Evolutionary conservation across 2,113 vertebrate species (phyloP).

Genomic region (Oncorhynchus keta): DNA sequence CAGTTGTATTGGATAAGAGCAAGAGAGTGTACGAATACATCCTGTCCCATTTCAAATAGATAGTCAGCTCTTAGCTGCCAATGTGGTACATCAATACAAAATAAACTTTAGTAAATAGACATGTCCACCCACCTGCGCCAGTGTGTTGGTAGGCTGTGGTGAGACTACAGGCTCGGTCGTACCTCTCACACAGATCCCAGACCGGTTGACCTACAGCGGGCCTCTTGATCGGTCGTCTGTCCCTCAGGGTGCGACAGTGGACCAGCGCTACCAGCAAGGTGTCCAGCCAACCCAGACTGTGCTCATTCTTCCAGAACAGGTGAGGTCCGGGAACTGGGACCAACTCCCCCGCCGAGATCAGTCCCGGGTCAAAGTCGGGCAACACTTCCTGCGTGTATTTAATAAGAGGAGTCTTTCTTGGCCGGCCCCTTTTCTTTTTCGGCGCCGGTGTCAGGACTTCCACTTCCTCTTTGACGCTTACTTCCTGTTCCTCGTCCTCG

Average conservation of each 20-base stretch:
- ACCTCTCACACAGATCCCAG: constrained; percentile 71
- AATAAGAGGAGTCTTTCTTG: too few species aligned
- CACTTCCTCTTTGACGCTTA: neutral
- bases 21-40: too few species aligned
- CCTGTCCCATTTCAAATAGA: too few species aligned
- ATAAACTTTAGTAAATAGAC: too few species aligned
- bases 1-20: too few species aligned
- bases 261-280: constrained; percentile 83
- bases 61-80: too few species aligned
- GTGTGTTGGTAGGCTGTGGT: constrained; percentile 57
- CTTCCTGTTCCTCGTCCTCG: neutral
- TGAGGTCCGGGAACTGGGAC: constrained; percentile 33
- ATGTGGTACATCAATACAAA: too few species aligned
- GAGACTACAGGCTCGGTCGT: constrained; percentile 67
- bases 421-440: too few species aligned
- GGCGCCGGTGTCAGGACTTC: too few species aligned
- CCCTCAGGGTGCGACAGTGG: constrained; percentile 75
- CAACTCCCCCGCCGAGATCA: constrained; percentile 19
- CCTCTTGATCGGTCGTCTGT: constrained; percentile 22
- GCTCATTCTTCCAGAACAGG: constrained; percentile 84
- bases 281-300: constrained; percentile 89
- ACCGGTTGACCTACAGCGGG: constrained; percentile 63
- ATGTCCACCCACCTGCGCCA: constrained; percentile 51
- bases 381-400: too few species aligned
- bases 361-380: too few species aligned